These are phyloP conservation scores for Gonatopus flavifemur DNA, from an alignment of 1,140 invertebrate species.

Conservation along the genomic window DNA sequence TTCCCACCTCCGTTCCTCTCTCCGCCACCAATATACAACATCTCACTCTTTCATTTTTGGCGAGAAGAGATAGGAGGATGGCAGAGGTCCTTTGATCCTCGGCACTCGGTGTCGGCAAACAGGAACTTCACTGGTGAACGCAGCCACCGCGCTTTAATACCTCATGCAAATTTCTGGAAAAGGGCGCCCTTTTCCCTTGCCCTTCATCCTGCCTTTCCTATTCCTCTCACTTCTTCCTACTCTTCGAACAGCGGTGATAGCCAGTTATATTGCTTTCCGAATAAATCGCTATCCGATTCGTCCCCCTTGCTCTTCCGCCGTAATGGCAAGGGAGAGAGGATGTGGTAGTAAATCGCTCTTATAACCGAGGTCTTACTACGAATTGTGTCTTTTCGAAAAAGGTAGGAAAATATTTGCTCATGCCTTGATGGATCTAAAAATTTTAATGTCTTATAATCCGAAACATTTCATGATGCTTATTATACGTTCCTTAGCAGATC, in stretches of 20 bases:
- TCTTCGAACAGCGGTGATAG: constrained; percentile 36
- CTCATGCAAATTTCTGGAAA: constrained; percentile 58
- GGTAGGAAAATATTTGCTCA: too few relatives aligned
- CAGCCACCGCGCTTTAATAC: constrained; percentile 58
- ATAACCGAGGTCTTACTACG: too few relatives aligned
- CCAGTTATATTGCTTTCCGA: constrained; percentile 57
- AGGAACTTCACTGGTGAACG: constrained; percentile 48
- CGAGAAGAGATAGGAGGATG: constrained; percentile 24
- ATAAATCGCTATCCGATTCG: constrained; percentile 55
- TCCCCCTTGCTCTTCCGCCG: neutral
- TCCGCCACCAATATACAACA: neutral
- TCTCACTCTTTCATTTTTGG: constrained; percentile 1
- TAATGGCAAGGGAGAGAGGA: too few relatives aligned
- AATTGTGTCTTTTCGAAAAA: too few relatives aligned
- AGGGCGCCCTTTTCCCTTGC: constrained; percentile 35
- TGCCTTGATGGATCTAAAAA: too few relatives aligned
- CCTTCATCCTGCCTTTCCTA: constrained; percentile 24
- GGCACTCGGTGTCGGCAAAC: constrained; percentile 55
- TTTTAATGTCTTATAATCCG: too few relatives aligned
- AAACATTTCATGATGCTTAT: too few relatives aligned
- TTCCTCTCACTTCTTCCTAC: constrained; percentile 28
- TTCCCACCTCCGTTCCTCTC: neutral
- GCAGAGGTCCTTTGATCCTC: constrained; percentile 56
- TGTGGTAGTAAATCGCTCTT: too few relatives aligned
- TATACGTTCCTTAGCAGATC: too few relatives aligned